Conservation (phyloP, 2,888 invertebrate genomes). For the Julus scanicus region DNA sequence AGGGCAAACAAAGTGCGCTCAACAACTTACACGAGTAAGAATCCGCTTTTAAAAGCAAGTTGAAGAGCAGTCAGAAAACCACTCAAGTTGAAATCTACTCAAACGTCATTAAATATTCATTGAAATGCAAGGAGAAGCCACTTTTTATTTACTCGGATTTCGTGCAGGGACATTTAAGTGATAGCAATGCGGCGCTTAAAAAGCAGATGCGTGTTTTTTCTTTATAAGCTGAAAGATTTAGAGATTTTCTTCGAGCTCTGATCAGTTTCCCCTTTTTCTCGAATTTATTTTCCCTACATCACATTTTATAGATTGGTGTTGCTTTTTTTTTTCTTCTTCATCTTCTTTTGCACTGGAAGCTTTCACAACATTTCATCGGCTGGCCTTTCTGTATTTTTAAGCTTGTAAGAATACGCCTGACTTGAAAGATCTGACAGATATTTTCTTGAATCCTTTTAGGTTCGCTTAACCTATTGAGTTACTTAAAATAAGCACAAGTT, state of each 20-base stretch:
- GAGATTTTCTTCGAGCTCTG: neutral
- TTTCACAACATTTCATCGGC: too few relatives aligned
- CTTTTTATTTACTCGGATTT: neutral
- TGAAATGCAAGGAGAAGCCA: constrained; percentile 1
- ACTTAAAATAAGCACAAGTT: constrained; percentile 39
- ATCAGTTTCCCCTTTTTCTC: neutral
- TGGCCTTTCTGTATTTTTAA: neutral
- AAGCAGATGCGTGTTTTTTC: constrained; percentile 7
- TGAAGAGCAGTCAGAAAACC: constrained; percentile 3
- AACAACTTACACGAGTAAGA: neutral
- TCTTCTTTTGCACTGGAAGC: too few relatives aligned
- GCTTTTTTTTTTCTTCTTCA: neutral
- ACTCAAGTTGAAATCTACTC: constrained; percentile 19
- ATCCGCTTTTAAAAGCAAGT: neutral
- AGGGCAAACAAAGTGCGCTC: neutral
- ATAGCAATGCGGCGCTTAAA: neutral
- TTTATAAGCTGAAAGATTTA: constrained; percentile 7
- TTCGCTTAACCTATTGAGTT: constrained; percentile 47
- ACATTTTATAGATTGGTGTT: neutral
- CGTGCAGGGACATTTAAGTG: constrained; percentile 10
- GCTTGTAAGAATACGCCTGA: neutral
- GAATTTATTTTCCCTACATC: neutral
- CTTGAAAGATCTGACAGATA: constrained; percentile 26
- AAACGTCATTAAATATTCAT: constrained; percentile 10
- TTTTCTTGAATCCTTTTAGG: constrained; percentile 48